Conservation (phyloP, 2,797 vertebrate genomes). For the Sandelia bainsii region DNA sequence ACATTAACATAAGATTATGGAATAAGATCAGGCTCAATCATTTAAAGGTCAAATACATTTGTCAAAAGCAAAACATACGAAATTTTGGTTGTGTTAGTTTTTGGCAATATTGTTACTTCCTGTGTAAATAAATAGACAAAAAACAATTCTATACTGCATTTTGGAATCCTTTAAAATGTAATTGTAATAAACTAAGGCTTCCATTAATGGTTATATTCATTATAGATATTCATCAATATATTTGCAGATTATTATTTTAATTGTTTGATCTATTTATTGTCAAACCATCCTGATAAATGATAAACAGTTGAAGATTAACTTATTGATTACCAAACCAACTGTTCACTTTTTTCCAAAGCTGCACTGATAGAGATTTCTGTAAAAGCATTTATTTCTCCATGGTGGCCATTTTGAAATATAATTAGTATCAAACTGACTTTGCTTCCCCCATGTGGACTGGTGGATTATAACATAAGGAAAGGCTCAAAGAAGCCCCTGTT, state of each 20-base stretch:
- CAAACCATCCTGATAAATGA: no score
- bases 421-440: not conserved
- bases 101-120: no score
- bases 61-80: not conserved
- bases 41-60: not conserved
- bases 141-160: not conserved
- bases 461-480: not conserved
- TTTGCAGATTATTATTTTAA: no score
- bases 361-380: no score
- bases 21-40: not conserved
- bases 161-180: not conserved
- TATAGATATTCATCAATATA: no score
- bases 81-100: not conserved
- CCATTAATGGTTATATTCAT: no score
- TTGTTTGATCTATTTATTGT: no score
- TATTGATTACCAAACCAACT: no score
- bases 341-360: no score
- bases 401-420: not conserved
- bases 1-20: not conserved
- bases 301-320: not conserved
- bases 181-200: no score
- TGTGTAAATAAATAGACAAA: not conserved
- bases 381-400: not conserved
- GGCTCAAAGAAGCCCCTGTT: not conserved
- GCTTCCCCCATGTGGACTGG: constrained; percentile 18